These are phyloP conservation scores for Cossypha dichroa DNA, from an alignment of 2,797 vertebrate genomes.

Conservation along the genomic window DNA sequence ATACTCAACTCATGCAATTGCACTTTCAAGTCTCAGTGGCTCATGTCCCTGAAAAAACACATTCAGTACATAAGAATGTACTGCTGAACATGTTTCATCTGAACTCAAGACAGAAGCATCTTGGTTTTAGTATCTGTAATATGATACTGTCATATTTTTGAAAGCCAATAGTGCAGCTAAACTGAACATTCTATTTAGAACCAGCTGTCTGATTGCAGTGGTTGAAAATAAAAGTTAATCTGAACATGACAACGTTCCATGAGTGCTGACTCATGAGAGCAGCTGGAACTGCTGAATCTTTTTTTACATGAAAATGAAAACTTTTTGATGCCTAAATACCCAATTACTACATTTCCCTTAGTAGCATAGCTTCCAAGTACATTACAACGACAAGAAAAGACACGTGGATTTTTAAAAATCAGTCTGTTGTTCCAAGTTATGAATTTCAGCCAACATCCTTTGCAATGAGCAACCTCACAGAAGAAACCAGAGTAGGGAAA, in stretches of 20 bases:
- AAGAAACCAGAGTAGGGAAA: neutral
- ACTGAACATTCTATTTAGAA: neutral
- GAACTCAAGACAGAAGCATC: neutral
- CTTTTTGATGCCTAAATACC: neutral
- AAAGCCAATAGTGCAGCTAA: neutral
- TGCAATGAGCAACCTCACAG: neutral
- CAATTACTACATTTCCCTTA: neutral
- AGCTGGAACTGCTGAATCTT: neutral
- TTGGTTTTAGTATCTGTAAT: neutral
- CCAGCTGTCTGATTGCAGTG: neutral
- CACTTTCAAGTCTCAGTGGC: neutral
- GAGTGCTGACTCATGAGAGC: neutral
- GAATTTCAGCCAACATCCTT: neutral
- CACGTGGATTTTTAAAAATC: neutral
- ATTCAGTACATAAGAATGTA: too few relatives aligned
- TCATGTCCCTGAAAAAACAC: neutral
- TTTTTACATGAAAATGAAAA: neutral
- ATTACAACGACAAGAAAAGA: neutral
- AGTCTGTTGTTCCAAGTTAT: neutral
- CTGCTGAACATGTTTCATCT: rapidly evolving
- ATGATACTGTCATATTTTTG: neutral
- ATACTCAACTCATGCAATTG: rapidly evolving
- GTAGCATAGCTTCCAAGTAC: neutral
- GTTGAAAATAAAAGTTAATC: neutral
- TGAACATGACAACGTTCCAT: rapidly evolving